Conservation (phyloP, 2,113 vertebrate species). For the Prionailurus viverrinus region DNA sequence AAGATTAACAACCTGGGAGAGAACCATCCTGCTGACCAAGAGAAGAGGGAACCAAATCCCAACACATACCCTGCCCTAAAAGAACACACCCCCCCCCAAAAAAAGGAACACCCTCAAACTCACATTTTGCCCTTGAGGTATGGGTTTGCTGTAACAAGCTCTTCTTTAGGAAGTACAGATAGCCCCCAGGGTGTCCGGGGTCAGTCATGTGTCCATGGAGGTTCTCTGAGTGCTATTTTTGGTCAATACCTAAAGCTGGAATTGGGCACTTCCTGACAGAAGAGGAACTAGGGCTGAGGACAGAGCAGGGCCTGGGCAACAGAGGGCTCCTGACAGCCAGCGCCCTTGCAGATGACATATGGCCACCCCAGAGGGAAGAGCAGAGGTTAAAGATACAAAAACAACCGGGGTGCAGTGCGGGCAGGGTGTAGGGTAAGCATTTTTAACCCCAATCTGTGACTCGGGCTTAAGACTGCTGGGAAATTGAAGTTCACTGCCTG, state of each 20-base stretch:
- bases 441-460: not conserved
- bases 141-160: no score
- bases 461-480: not conserved
- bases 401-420: not conserved
- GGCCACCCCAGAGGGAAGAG: not conserved
- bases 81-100: accelerated
- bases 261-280: not conserved
- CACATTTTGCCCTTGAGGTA: not conserved
- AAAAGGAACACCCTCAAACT: not conserved
- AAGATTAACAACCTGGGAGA: not conserved
- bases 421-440: not conserved
- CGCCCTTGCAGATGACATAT: not conserved
- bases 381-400: not conserved
- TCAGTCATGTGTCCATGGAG: not conserved
- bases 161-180: not conserved
- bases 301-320: no score
- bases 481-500: not conserved
- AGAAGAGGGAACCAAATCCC: not conserved
- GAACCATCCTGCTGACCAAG: not conserved
- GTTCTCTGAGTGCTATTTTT: not conserved
- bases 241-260: no score
- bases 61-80: not conserved
- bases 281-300: not conserved
- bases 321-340: not conserved
- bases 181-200: not conserved